phyloP scores from a whole-genome alignment of 2,113 vertebrate genomes.

The Chloropsis cyanopogon region DNA sequence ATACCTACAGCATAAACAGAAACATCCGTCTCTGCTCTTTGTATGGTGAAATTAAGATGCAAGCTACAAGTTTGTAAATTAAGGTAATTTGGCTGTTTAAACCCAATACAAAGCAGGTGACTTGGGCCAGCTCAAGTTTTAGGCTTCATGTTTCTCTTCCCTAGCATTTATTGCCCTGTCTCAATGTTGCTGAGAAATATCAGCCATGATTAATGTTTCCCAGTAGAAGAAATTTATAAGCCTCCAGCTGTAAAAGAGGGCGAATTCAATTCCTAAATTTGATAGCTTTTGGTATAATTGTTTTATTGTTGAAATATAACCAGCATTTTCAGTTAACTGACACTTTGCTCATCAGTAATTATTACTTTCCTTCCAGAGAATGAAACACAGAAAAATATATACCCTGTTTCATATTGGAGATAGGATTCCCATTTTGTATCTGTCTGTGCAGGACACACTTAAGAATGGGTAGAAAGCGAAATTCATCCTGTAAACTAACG shows the following conservation, averaged over 20 bases:
- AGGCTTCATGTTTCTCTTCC: neutral
- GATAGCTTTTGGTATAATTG: neutral
- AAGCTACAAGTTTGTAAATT: neutral
- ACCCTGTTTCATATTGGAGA: neutral
- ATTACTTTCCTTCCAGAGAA: neutral
- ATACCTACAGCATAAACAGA: neutral
- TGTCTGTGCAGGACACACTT: neutral
- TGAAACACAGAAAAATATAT: neutral
- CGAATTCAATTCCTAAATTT: neutral
- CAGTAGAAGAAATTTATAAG: neutral
- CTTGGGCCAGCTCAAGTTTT: neutral
- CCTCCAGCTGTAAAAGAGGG: neutral
- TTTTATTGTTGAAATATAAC: constrained; percentile 25
- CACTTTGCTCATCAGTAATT: neutral
- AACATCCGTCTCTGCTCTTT: neutral
- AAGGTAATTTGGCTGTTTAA: neutral
- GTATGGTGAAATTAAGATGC: neutral
- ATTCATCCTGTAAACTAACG: neutral
- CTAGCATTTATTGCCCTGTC: neutral
- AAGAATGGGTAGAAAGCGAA: neutral
- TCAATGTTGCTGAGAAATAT: neutral
- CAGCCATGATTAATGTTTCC: constrained; percentile 4
- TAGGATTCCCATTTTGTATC: neutral
- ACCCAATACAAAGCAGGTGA: neutral
- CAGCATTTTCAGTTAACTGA: neutral